These are phyloP conservation scores for Salminus brasiliensis DNA, from an alignment of 2,113 vertebrate species.

Conservation along the genomic window DNA sequence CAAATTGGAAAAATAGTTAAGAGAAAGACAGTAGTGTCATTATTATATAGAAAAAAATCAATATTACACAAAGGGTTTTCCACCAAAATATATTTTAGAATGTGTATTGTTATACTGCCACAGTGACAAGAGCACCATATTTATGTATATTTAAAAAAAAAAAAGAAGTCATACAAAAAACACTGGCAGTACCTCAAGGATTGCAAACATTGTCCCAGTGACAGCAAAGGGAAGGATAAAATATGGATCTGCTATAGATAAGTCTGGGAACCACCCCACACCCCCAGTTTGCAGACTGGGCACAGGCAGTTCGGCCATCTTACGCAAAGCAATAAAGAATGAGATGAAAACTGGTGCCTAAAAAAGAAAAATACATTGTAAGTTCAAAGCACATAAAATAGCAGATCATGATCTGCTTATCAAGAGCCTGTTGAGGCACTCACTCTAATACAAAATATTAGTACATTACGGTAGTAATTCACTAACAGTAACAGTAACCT, in stretches of 20 bases:
- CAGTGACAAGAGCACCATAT: neutral
- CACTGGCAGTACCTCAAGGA: constrained; percentile 80
- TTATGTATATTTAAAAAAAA: neutral
- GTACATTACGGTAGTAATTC: too few relatives aligned
- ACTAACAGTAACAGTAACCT: too few relatives aligned
- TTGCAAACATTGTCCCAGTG: constrained; percentile 84
- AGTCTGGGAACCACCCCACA: constrained; percentile 83
- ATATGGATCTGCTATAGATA: constrained; percentile 81
- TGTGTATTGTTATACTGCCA: neutral
- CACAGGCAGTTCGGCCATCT: constrained; percentile 88
- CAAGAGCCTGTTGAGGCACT: too few relatives aligned
- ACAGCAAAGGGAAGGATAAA: constrained; percentile 81
- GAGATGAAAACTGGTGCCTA: constrained; percentile 88
- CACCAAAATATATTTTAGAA: neutral
- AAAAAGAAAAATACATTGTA: constrained; percentile 16
- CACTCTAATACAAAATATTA: too few relatives aligned
- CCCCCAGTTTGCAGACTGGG: constrained; percentile 87
- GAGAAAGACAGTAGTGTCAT: neutral
- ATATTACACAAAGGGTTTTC: neutral
- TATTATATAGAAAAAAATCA: too few relatives aligned
- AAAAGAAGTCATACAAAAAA: too few relatives aligned
- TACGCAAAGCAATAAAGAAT: constrained; percentile 89
- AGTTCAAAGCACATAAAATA: too few relatives aligned
- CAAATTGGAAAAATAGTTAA: constrained; percentile 4
- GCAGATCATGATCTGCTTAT: too few relatives aligned